Evolutionary conservation across 2,888 invertebrate genomes (phyloP).

Genomic region (Ormyrus labotus): DNA sequence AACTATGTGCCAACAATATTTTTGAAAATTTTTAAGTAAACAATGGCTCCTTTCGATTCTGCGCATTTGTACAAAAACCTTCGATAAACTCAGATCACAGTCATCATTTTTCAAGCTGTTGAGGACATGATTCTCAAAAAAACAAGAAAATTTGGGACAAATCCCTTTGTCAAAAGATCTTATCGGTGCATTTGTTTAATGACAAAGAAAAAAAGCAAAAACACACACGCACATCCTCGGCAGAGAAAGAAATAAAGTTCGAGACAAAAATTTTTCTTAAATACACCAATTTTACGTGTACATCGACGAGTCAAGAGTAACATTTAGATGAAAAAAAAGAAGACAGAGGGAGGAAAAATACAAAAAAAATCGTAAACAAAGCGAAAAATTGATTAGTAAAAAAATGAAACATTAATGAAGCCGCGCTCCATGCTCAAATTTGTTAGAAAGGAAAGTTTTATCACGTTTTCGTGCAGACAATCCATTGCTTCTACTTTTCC

Average conservation of each 20-base stretch:
- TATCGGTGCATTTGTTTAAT: neutral
- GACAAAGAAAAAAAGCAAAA: slow-evolving; percentile 12
- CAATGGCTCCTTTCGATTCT: slow-evolving; percentile 7
- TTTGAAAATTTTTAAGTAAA: no score
- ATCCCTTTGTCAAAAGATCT: neutral
- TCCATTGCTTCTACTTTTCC: neutral
- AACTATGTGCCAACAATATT: no score
- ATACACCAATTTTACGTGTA: slow-evolving; percentile 54
- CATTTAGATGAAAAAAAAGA: neutral
- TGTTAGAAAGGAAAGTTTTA: slow-evolving; percentile 33
- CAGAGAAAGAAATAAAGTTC: slow-evolving; percentile 42
- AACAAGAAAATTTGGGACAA: neutral
- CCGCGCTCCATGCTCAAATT: slow-evolving; percentile 73
- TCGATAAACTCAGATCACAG: neutral
- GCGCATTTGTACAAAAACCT: slow-evolving; percentile 22
- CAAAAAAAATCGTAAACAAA: neutral
- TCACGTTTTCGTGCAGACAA: slow-evolving; percentile 13
- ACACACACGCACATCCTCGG: slow-evolving; percentile 45
- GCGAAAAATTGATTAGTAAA: neutral
- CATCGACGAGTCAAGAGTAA: slow-evolving; percentile 44
- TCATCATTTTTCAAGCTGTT: slow-evolving; percentile 17
- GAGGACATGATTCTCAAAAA: neutral
- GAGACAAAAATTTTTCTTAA: slow-evolving; percentile 46
- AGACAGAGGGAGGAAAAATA: neutral
- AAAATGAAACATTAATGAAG: slow-evolving; percentile 55